Percentiles rank a stretch among this genome's conserved stretches.
Evolutionary conservation across 2,113 vertebrate species (phyloP).

Genomic region (Myotis lucifugus): DNA sequence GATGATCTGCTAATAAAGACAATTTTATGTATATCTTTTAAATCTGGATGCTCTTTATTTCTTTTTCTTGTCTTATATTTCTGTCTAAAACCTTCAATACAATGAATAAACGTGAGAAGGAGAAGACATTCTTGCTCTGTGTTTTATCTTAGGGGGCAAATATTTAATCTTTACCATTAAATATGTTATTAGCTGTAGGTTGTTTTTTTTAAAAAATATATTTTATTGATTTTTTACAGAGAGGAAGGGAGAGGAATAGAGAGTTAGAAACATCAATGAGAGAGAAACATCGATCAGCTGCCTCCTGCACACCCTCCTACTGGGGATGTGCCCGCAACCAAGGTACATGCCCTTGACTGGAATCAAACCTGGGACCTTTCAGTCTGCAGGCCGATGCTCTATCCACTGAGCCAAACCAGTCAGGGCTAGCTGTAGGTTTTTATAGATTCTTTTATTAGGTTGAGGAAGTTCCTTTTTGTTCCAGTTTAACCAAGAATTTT

Average conservation of each 20-base stretch:
- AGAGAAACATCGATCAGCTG: too few species aligned
- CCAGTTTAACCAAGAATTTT: neutral
- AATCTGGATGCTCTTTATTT: neutral
- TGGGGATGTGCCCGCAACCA: too few species aligned
- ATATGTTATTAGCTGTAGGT: neutral
- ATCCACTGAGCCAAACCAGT: too few species aligned
- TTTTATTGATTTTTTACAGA: too few species aligned
- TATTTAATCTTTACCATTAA: neutral
- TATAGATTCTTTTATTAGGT: neutral
- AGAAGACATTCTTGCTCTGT: neutral
- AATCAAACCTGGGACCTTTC: too few species aligned
- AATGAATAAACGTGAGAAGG: neutral
- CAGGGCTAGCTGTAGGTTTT: neutral
- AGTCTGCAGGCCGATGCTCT: too few species aligned
- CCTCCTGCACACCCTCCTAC: too few species aligned
- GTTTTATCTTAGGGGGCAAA: neutral
- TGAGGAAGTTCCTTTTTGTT: neutral
- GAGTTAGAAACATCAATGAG: too few species aligned
- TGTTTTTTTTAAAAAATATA: too few species aligned
- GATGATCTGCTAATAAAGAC: neutral
- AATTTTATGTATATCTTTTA: neutral
- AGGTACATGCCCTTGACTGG: too few species aligned
- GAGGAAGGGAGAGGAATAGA: too few species aligned
- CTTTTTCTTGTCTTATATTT: neutral
- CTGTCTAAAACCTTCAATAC: neutral